Evolutionary conservation across 1,140 invertebrate species (phyloP).

Genomic region (Leptopilina clavipes): DNA sequence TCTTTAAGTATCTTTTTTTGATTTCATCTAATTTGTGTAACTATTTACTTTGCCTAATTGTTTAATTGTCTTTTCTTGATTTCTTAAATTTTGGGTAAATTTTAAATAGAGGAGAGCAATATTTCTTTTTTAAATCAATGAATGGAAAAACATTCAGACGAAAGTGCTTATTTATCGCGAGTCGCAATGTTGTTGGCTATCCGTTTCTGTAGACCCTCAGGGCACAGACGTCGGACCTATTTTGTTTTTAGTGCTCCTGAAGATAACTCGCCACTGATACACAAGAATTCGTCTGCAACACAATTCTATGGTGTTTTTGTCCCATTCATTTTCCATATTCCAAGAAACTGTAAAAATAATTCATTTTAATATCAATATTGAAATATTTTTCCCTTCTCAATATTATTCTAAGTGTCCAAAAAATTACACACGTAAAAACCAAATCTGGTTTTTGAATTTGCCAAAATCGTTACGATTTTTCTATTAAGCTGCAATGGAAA

Average conservation of each 20-base stretch:
- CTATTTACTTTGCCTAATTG: no score
- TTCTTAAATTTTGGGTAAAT: neutral
- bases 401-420: no score
- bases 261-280: conserved; percentile 20
- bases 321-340: neutral
- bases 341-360: no score
- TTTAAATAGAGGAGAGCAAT: neutral
- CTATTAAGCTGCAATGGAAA: no score
- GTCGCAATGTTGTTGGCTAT: conserved; percentile 36
- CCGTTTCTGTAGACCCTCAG: conserved; percentile 40
- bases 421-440: no score
- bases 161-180: conserved; percentile 37
- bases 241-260: conserved; percentile 42
- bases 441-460: no score
- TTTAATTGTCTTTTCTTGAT: no score
- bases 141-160: conserved; percentile 31
- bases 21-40: no score
- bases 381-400: no score
- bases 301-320: neutral
- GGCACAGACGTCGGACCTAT: conserved; percentile 52
- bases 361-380: no score
- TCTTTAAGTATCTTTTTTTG: no score
- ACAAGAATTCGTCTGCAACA: conserved; percentile 27
- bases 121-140: neutral
- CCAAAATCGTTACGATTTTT: no score